phyloP scores from a whole-genome alignment of 2,888 invertebrate genomes.

The Drosophila percnosoma region DNA sequence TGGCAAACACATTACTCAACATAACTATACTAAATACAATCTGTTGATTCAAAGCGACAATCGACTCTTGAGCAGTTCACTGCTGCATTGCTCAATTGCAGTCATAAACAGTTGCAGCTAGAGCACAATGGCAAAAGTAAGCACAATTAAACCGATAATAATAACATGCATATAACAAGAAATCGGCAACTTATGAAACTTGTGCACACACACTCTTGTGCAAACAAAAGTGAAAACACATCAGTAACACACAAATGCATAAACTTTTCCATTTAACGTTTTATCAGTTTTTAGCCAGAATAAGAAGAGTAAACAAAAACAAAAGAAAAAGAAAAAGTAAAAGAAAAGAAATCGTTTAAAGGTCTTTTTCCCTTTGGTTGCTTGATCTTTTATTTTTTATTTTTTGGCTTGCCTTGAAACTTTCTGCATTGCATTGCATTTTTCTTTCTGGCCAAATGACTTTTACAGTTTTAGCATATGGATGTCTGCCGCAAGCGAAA shows the following conservation, averaged over 20 bases:
- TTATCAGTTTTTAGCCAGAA: slow-evolving; percentile 40
- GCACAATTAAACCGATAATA: slow-evolving; percentile 30
- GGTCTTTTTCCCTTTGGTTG: slow-evolving; percentile 23
- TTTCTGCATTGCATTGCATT: slow-evolving; percentile 68
- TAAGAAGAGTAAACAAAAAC: slow-evolving; percentile 9
- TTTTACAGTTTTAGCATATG: slow-evolving; percentile 67
- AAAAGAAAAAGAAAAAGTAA: slow-evolving; percentile 2
- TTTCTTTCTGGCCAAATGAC: slow-evolving; percentile 50
- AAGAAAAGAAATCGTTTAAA: slow-evolving; percentile 54
- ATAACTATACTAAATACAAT: not conserved
- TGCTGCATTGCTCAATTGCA: slow-evolving; percentile 15
- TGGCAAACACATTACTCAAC: not conserved
- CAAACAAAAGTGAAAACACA: slow-evolving; percentile 20
- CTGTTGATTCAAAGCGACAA: not conserved
- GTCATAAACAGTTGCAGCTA: slow-evolving; percentile 1
- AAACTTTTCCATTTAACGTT: slow-evolving; percentile 56
- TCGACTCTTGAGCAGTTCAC: not conserved
- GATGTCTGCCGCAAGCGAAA: slow-evolving; percentile 55
- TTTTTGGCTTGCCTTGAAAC: slow-evolving; percentile 40
- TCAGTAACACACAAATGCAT: slow-evolving; percentile 58
- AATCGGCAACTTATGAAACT: slow-evolving; percentile 35
- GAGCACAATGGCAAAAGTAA: slow-evolving; percentile 24
- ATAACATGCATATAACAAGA: slow-evolving; percentile 50
- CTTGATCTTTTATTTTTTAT: slow-evolving; percentile 2
- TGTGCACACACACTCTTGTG: slow-evolving; percentile 16